These are phyloP conservation scores for Hymenopus coronatus DNA, from an alignment of 2,888 invertebrate genomes.

Conservation along the genomic window DNA sequence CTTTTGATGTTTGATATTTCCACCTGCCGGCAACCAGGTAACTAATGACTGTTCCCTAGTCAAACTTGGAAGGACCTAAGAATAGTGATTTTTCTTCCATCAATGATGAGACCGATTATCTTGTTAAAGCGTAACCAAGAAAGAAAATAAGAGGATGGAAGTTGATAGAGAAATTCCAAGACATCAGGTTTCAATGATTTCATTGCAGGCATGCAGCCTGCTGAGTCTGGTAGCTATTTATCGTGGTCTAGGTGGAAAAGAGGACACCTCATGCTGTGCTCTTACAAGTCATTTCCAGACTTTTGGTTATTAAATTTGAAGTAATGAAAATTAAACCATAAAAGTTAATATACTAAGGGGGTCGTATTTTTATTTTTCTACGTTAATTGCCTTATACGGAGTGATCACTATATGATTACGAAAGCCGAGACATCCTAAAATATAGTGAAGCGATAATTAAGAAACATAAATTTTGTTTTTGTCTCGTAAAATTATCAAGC, in stretches of 20 bases:
- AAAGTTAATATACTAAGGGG: too few species aligned
- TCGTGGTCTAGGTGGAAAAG: not conserved
- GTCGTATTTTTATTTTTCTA: too few species aligned
- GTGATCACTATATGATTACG: too few species aligned
- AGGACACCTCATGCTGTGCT: not conserved
- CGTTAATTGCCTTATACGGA: too few species aligned
- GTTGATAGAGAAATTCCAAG: not conserved
- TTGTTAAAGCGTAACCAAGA: constrained; percentile 10
- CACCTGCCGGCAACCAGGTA: not conserved
- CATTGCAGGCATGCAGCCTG: not conserved
- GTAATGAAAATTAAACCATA: too few species aligned
- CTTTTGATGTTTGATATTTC: not conserved
- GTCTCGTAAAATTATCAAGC: too few species aligned
- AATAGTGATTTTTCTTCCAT: not conserved
- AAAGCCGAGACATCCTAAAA: too few species aligned
- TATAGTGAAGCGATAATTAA: too few species aligned
- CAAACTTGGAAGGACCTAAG: too few species aligned
- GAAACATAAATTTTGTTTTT: too few species aligned
- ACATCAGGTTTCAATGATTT: not conserved
- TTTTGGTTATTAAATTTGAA: not conserved
- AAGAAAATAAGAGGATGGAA: not conserved
- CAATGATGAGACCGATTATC: constrained; percentile 19
- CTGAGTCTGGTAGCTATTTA: not conserved
- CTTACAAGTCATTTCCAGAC: not conserved
- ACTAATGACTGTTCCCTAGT: not conserved